Percentiles rank a stretch among this genome's conserved stretches.
Evolutionary conservation across 2,888 invertebrate species (phyloP).

Genomic region (Archips crataeganus): DNA sequence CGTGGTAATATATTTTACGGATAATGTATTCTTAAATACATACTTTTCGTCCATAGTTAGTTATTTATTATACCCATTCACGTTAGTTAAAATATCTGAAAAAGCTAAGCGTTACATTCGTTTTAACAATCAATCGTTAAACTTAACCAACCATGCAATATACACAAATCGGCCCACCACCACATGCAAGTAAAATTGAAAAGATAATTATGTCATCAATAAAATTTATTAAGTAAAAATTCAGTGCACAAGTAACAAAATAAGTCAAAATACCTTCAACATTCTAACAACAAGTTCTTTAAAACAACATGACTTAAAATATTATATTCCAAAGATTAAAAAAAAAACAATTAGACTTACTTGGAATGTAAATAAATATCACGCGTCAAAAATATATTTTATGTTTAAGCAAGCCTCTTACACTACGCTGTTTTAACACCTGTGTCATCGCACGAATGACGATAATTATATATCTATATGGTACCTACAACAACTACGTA

Average conservation of each 20-base stretch:
- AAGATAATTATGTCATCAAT: conserved; percentile 22
- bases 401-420: conserved; percentile 7
- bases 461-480: conserved; percentile 8
- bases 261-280: conserved; percentile 29
- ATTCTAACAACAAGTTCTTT: conserved; percentile 15
- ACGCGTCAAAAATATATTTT: conserved; percentile 18
- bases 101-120: not conserved
- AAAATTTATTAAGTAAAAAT: conserved; percentile 42
- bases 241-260: conserved; percentile 28
- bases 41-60: not conserved
- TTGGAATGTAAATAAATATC: conserved; percentile 51
- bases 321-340: not conserved
- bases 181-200: conserved; percentile 40
- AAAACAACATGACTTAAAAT: not conserved
- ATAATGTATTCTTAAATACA: not conserved
- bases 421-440: conserved; percentile 36
- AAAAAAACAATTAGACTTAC: conserved; percentile 49
- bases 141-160: conserved; percentile 30
- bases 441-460: conserved; percentile 44
- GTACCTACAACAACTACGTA: not conserved
- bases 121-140: not conserved
- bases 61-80: too few relatives aligned
- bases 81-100: not conserved
- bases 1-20: not conserved
- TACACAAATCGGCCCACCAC: conserved; percentile 21